Percentiles rank a stretch among this genome's conserved stretches.
Conservation (phyloP, 2,888 invertebrate species). For the Bruchidius siliquastri region DNA sequence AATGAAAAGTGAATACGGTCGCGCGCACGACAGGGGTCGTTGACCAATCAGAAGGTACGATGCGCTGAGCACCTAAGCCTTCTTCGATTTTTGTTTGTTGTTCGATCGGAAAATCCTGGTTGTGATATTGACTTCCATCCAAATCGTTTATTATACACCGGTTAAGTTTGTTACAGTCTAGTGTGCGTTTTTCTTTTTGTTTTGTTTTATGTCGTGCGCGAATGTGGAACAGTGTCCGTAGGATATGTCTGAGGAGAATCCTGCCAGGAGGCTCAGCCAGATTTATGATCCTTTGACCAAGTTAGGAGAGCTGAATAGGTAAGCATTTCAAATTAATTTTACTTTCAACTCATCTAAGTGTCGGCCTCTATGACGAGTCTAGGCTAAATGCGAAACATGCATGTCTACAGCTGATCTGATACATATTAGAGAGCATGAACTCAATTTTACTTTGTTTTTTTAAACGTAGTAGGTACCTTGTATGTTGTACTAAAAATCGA, state of each 20-base stretch:
- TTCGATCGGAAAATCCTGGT: constrained; percentile 17
- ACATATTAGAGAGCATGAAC: too few species aligned
- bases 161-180: constrained; percentile 9
- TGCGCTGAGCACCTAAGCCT: background rate
- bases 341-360: too few species aligned
- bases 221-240: constrained; percentile 26
- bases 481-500: too few species aligned
- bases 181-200: constrained; percentile 7
- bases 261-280: constrained; percentile 69
- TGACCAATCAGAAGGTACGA: background rate
- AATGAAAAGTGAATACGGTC: background rate
- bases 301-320: constrained; percentile 60
- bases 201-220: constrained; percentile 10
- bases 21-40: background rate
- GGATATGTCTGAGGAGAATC: constrained; percentile 32
- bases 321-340: constrained; percentile 4
- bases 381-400: too few species aligned
- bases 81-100: background rate
- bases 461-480: too few species aligned
- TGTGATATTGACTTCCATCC: constrained; percentile 31
- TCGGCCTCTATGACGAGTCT: too few species aligned
- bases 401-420: too few species aligned
- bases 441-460: too few species aligned
- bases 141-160: background rate
- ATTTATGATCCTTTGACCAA: constrained; percentile 77